Evolutionary conservation across 1,140 invertebrate genomes (phyloP), one percentile per base, ranked within the genome.

Genomic region (Dreissena polymorpha): DNA sequence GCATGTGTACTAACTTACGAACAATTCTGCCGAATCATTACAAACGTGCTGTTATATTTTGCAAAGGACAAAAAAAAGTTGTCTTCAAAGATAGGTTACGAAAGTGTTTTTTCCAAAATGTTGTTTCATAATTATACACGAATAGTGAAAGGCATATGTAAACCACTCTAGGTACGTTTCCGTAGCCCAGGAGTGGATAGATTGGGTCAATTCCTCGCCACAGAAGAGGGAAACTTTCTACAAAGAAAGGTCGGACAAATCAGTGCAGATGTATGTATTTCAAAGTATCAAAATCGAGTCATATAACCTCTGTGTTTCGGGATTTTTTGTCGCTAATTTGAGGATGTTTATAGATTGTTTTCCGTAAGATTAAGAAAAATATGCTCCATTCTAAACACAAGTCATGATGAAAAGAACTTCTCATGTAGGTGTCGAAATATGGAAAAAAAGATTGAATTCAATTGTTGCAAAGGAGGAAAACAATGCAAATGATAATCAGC

Each of bases 191-290:
- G 90, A 90, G 63, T 92, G 91, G 91, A 83, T 80, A 25, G 83
- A 76, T 0, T 92, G 91, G 91, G 90, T 90, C 0, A 89, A 88
- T 55, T 86, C 87, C 63, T 87, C 87, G 6, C 88, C 90, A 5
- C 63, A 76, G 23, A 85, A 91, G 53, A 82, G 91, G 27, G 73
- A 82, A 27, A 57, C 87, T 14, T 91, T 91, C 71, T 91, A 91
- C 69, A 76, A 86, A 23, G 70, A 87, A 0, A 83, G 60, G 71
- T 7, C 29, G 13, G 70, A 72, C 10, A 67, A 53, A 0, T 68
- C 69, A 16, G 29, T 63, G 6, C 50, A 80, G 16, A 63, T 80
- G 78, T 80, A 60, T 50, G 78, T 39, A 39, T 39, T 5, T 10
- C 14, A 49, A 8, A 5, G 18, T 63, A 63, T 63, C 60, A 63